Evolutionary conservation across 2,113 vertebrate genomes (phyloP), one percentile per base, ranked within the genome.

Genomic region (Barbus barbus): DNA sequence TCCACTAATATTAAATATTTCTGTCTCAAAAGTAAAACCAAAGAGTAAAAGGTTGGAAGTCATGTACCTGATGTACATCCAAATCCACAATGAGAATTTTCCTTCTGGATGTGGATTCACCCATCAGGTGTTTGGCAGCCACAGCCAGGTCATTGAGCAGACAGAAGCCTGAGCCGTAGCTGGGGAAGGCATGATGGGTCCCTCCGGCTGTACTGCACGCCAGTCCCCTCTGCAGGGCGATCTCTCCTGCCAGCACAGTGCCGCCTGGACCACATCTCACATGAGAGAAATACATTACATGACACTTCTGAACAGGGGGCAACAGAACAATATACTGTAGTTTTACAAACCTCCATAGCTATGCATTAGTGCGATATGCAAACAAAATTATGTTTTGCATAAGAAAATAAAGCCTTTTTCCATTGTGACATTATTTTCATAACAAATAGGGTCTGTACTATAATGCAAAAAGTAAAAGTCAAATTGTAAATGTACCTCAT

Each of bases 141-240:
- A 93, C 92, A 5, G 92, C 91, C 13, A 94, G 85, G 83, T 92
- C 90, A 2, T 92, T 93, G 73, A 93, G 90, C 9, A 93, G 91
- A 83, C 91, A 93, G 81, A 90, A 94, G 18, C 91, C 90, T 0
- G 92, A 88, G 4, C 93, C 90, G 0, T 36, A 90, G 87, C 85
- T 85, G 14, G 92, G 91, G 26, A 91, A 94, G 6, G 91, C 91
- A 13, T 93, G 92, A 76, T 93, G 92, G 1, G 91, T 93, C 22
- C 92, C 92, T 44, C 92, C 90, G 1, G 92, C 91, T 1, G 91
- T 94, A n/a, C 92, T 93, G 87, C 91, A 93, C 2, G 92, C 90
- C 81, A 93, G 61, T 28, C 92, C 92, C 36, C 89, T 90, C 61
- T 91, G 88, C 80, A 92, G 74, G 56, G 92, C 91, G 0, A 90